Percentiles rank a stretch among this genome's conserved stretches.
These are phyloP conservation scores for Ceriagrion tenellum DNA, from an alignment of 2,888 invertebrate species.

Conservation along the genomic window DNA sequence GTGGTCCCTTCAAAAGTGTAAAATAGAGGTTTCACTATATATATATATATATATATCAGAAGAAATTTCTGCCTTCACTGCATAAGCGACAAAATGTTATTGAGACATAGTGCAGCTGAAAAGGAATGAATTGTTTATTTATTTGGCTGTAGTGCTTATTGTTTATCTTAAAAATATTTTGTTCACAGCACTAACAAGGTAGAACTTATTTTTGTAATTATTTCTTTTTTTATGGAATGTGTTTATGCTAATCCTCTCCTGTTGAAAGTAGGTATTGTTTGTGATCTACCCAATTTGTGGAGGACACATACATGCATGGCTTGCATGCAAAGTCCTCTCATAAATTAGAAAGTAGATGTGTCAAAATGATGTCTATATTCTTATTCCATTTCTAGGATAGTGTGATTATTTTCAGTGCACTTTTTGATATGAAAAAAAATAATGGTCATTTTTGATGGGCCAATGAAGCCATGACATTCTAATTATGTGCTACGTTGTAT, in stretches of 20 bases:
- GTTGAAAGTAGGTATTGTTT: background rate
- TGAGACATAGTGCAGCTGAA: background rate
- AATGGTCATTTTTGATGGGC: too few relatives aligned
- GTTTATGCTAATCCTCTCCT: slow-evolving; percentile 17
- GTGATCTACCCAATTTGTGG: background rate
- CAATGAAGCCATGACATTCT: too few relatives aligned
- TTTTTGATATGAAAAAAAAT: too few relatives aligned
- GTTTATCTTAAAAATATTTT: background rate
- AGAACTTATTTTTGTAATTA: background rate
- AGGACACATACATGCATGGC: background rate
- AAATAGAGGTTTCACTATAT: too few relatives aligned
- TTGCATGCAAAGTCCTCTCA: background rate
- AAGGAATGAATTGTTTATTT: background rate
- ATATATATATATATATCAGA: background rate
- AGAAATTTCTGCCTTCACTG: background rate
- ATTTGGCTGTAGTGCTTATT: background rate
- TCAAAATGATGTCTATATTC: too few relatives aligned
- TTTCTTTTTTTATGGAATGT: background rate
- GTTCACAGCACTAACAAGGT: background rate
- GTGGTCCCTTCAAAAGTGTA: too few relatives aligned
- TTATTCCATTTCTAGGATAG: too few relatives aligned
- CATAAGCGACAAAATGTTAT: background rate
- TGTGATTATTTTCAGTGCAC: too few relatives aligned
- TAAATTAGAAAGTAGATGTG: background rate
- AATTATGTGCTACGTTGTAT: too few relatives aligned